Percentiles rank a stretch among this genome's conserved stretches.
Evolutionary conservation across 2,113 vertebrate genomes (phyloP).

Genomic region (Strix uralensis): DNA sequence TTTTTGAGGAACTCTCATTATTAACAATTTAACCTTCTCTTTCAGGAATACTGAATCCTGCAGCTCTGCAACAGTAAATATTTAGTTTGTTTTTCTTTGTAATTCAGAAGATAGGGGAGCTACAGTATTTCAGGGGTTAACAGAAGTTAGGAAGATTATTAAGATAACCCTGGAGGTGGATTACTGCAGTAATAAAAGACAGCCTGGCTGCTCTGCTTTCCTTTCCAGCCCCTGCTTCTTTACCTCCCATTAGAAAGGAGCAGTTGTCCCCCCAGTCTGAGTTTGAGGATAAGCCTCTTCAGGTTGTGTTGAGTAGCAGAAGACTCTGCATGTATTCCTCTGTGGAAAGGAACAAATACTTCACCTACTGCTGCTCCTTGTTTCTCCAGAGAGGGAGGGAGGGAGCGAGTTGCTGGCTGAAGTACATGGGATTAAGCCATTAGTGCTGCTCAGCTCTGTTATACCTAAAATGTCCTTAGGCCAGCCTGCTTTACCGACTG

Average conservation of each 20-base stretch:
- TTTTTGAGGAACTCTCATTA: background rate
- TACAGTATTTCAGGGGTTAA: background rate
- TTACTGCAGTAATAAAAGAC: background rate
- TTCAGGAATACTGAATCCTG: background rate
- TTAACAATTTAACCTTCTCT: background rate
- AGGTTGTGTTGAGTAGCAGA: background rate
- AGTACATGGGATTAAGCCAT: background rate
- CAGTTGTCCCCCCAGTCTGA: fast-evolving
- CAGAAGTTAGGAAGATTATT: background rate
- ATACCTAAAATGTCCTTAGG: background rate
- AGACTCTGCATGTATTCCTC: background rate
- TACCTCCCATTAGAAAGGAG: background rate
- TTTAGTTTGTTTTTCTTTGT: background rate
- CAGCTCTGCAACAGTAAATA: background rate
- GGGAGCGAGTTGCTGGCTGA: background rate
- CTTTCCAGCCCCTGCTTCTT: background rate
- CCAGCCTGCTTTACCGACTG: background rate
- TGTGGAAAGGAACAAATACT: background rate
- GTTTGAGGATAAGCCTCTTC: background rate
- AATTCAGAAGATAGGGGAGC: background rate
- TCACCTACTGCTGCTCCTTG: background rate
- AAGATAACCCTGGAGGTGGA: background rate
- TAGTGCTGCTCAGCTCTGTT: background rate
- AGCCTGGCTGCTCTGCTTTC: background rate
- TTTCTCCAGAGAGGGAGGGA: background rate